Evolutionary conservation across 2,797 vertebrate genomes (phyloP), one percentile per base, ranked within the genome.

Genomic region (Naso thynnoides): DNA sequence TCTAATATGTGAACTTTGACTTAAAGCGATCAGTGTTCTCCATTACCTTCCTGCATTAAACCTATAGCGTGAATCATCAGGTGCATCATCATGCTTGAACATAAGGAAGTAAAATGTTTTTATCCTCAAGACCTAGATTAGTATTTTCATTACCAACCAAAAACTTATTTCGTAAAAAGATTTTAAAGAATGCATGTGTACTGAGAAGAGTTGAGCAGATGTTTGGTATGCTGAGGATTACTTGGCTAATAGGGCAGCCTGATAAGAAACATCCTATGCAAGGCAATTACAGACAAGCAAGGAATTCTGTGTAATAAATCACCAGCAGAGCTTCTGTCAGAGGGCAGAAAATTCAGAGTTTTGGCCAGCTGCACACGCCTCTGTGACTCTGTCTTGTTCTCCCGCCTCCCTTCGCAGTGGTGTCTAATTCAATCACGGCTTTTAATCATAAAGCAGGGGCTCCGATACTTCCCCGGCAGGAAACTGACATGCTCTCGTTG

Each of bases 401-500:
- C 26, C 47, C 31, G 26, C 50, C 59, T 77, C 71, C 54, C 70
- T 66, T 73, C 66, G 73, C 49, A 52, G 54, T 0, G 23, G 47
- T 19, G 48, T 65, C 76, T 59, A 64, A 69, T 76, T 86, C 77
- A 75, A 84, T 86, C 66, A 56, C 4, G 23, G 72, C 71, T 79
- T 84, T 86, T 84, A 83, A 79, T 82, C 50, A 73, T 58, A 53
- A 4, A n/a, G 59, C 53, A 42, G 74, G 45, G 75, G 84, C 64
- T 82, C 57, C 47, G 54, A 59, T 49, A 77, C 44, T 66, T 70
- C 55, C 60, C 21, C 14, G 9, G 50, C 58, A 76, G 63, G 76
- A 60, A 57, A 36, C 55, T 52, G 23, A 67, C 55, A 73, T 61
- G 27, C 63, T 62, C 73, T 68, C 50, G 42, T 16, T 11, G 36